Conservation (phyloP, 2,113 vertebrate species). For the Falcunculus frontatus region DNA sequence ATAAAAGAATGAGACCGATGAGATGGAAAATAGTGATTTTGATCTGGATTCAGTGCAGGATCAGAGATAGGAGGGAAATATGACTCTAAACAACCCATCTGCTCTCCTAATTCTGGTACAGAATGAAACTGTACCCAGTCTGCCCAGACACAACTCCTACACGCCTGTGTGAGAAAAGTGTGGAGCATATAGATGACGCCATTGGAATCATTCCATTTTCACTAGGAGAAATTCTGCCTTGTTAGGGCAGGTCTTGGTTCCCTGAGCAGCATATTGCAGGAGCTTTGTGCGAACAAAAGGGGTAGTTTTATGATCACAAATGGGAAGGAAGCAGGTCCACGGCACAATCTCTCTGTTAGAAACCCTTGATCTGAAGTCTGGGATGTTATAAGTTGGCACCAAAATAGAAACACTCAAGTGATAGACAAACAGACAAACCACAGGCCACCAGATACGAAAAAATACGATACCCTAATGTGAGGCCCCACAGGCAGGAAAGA, state of each 20-base stretch:
- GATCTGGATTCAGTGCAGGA: constrained; percentile 49
- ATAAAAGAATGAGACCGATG: not conserved
- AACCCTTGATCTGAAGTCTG: constrained; percentile 60
- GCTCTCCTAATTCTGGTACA: constrained; percentile 61
- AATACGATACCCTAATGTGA: constrained; percentile 60
- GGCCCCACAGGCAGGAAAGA: constrained; percentile 62
- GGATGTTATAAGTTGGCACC: constrained; percentile 63
- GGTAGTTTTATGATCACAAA: not conserved
- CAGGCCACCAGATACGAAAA: constrained; percentile 66
- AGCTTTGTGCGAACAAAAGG: not conserved
- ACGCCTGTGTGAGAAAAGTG: constrained; percentile 45
- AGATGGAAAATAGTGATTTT: constrained; percentile 39
- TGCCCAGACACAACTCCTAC: constrained; percentile 62
- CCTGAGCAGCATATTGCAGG: not conserved
- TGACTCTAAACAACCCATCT: constrained; percentile 64
- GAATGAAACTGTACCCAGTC: constrained; percentile 58
- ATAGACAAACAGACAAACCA: constrained; percentile 65
- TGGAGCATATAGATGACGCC: constrained; percentile 55
- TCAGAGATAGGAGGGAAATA: constrained; percentile 38
- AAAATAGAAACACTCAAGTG: constrained; percentile 71
- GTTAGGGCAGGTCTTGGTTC: constrained; percentile 16
- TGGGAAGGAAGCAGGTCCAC: not conserved
- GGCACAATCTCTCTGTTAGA: not conserved
- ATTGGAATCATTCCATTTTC: constrained; percentile 33
- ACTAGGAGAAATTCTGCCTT: constrained; percentile 7